Evolutionary conservation across 2,797 vertebrate genomes (phyloP), one percentile per base, ranked within the genome.

Genomic region (Enteromius unitaeniatus): DNA sequence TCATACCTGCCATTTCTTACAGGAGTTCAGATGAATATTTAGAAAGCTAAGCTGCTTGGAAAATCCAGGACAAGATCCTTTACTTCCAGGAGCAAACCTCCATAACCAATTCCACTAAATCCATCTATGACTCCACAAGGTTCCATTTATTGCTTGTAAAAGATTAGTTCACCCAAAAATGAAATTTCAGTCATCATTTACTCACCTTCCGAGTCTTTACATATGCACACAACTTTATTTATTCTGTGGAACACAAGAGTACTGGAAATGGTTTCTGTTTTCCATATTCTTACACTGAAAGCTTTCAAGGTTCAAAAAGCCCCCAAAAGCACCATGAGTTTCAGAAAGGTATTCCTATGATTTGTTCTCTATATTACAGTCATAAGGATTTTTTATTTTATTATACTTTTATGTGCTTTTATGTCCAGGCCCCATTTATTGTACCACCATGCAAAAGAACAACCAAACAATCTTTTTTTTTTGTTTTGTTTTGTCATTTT

Each of bases 41-140:
- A 64, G 80, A 78, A 60, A 69, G 69, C 69, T 60, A 49, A 47
- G 49, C 68, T 68, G 62, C 55, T 31, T 81, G n/a, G 11, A 67
- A 51, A 73, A 72, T 86, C 26, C 83, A 69, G 74, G 45, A 49
- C 28, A 77, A 69, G 49, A 75, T 83, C 58, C 69, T 82, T 70
- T 23, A 11, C 26, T 62, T 64, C 23, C 28, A 40, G 62, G 49
- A 77, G 76, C 55, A 76, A 79, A 78, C 49, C 49, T 28, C 58
- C 55, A 34, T 15, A 49, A 21, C 45, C 26, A 37, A 70, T n/a
- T 40, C 68, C 55, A 69, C 37, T 53, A 51, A 74, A 64, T 73
- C 34, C 77, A 74, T 51, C 77, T 28, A 67, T 7, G 49, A 76
- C 23, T 28, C 73, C 58, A 55, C 15, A 28, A 74, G 6, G 42